phyloP scores from a whole-genome alignment of 2,888 invertebrate genomes.

The Lagria hirta region DNA sequence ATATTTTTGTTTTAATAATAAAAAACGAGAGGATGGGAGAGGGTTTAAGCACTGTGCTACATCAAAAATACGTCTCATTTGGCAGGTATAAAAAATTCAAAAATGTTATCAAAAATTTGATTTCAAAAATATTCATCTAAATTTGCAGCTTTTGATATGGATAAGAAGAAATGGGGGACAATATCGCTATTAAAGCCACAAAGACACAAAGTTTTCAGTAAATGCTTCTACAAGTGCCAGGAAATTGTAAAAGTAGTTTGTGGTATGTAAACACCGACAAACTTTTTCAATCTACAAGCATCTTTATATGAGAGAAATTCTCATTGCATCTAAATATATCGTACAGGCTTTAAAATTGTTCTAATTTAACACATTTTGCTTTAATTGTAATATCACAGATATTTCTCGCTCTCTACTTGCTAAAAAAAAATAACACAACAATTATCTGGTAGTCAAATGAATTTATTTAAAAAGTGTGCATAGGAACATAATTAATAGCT shows the following conservation, averaged over 20 bases:
- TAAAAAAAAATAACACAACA: conserved; percentile 5
- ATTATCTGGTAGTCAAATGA: conserved; percentile 3
- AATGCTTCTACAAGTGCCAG: conserved; percentile 33
- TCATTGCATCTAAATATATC: conserved; percentile 23
- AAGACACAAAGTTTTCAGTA: conserved; percentile 41
- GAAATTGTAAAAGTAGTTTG: conserved; percentile 20
- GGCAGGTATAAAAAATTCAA: conserved; percentile 43
- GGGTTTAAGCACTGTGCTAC: conserved; percentile 25
- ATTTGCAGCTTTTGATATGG: conserved; percentile 23
- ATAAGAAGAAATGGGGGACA: conserved; percentile 31
- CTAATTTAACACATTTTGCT: conserved; percentile 37
- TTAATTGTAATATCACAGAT: conserved; percentile 42
- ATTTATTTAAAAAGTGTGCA: conserved; percentile 5
- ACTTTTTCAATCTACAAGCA: conserved; percentile 25
- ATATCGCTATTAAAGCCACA: conserved; percentile 45
- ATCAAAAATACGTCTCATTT: conserved; percentile 34
- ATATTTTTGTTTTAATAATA: conserved; percentile 11
- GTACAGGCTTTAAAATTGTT: conserved; percentile 35
- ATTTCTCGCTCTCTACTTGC: conserved; percentile 27
- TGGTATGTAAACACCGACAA: conserved; percentile 16
- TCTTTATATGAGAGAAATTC: conserved; percentile 16
- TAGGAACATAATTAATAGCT: conserved; percentile 13
- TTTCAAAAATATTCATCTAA: conserved; percentile 30
- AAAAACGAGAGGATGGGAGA: conserved; percentile 7
- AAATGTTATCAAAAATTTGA: conserved; percentile 35